Evolutionary conservation across 2,888 invertebrate species (phyloP).

Genomic region (Drosophila differens): DNA sequence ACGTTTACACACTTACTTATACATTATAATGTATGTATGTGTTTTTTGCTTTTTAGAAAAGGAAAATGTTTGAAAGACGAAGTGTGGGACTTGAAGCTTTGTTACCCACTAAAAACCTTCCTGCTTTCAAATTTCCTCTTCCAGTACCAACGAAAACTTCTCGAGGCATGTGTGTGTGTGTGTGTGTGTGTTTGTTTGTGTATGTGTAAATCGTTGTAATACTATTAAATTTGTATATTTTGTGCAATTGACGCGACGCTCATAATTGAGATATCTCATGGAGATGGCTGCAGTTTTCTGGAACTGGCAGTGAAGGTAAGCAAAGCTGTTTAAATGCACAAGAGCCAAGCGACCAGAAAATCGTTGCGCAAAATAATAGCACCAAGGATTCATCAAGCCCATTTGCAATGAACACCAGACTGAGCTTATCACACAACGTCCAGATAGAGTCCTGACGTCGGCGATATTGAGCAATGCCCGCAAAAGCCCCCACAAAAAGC

Average conservation of each 20-base stretch:
- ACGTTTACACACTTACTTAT: not conserved
- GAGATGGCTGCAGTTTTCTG: slow-evolving; percentile 16
- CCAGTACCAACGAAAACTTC: slow-evolving; percentile 4
- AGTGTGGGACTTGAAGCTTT: not conserved
- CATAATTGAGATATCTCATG: slow-evolving; percentile 13
- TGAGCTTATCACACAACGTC: slow-evolving; percentile 86
- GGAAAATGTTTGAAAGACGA: not conserved
- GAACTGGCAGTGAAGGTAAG: slow-evolving; percentile 23
- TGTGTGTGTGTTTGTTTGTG: slow-evolving; percentile 20
- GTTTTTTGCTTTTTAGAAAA: not conserved
- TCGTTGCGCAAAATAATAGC: slow-evolving; percentile 37
- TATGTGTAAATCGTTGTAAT: slow-evolving; percentile 49
- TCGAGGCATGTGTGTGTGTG: slow-evolving; percentile 5
- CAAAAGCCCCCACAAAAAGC: slow-evolving; percentile 92
- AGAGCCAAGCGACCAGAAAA: slow-evolving; percentile 19
- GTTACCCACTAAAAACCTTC: slow-evolving; percentile 2
- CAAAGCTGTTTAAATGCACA: slow-evolving; percentile 45
- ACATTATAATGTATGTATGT: not conserved
- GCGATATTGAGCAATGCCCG: slow-evolving; percentile 87
- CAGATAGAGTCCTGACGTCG: slow-evolving; percentile 81
- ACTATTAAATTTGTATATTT: slow-evolving; percentile 55
- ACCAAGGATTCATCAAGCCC: slow-evolving; percentile 52
- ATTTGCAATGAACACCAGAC: slow-evolving; percentile 24
- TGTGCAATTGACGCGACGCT: slow-evolving; percentile 32
- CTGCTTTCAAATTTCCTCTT: not conserved